Evolutionary conservation across 2,888 invertebrate genomes (phyloP).

Genomic region (Drosophila acutilabella): DNA sequence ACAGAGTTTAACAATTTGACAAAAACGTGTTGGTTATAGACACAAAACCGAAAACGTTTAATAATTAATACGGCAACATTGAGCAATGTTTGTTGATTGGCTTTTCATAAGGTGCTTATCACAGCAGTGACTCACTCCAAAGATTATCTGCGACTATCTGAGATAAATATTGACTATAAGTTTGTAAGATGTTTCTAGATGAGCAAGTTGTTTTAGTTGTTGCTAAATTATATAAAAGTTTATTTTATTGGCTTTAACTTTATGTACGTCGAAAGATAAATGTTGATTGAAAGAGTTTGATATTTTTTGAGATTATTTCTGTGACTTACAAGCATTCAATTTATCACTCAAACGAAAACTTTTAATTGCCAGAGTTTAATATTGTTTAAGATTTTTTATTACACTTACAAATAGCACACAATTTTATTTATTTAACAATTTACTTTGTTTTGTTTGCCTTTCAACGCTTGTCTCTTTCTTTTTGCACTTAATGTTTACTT

Average conservation of each 20-base stretch:
- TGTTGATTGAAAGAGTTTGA: too few relatives aligned
- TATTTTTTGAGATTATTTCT: too few relatives aligned
- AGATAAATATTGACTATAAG: not conserved
- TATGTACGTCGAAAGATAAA: too few relatives aligned
- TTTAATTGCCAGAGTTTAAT: too few relatives aligned
- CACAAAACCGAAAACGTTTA: slow-evolving; percentile 18
- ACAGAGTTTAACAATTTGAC: slow-evolving; percentile 50
- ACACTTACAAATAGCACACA: too few relatives aligned
- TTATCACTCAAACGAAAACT: too few relatives aligned
- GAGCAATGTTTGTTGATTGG: slow-evolving; percentile 10
- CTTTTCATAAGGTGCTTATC: slow-evolving; percentile 35
- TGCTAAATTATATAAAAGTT: not conserved
- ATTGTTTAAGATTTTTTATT: too few relatives aligned
- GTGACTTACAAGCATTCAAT: too few relatives aligned
- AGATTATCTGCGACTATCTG: not conserved
- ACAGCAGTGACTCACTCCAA: slow-evolving; percentile 33
- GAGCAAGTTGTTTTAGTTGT: not conserved
- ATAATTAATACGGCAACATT: slow-evolving; percentile 13
- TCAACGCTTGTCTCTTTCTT: not conserved
- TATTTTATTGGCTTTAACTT: not conserved
- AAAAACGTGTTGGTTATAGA: slow-evolving; percentile 60
- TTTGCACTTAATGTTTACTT: slow-evolving; percentile 32
- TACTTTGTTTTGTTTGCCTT: slow-evolving; percentile 1
- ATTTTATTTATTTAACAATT: not conserved
- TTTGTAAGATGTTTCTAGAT: not conserved